phyloP scores from a whole-genome alignment of 2,113 vertebrate species.

The Myrmecophaga tridactyla region DNA sequence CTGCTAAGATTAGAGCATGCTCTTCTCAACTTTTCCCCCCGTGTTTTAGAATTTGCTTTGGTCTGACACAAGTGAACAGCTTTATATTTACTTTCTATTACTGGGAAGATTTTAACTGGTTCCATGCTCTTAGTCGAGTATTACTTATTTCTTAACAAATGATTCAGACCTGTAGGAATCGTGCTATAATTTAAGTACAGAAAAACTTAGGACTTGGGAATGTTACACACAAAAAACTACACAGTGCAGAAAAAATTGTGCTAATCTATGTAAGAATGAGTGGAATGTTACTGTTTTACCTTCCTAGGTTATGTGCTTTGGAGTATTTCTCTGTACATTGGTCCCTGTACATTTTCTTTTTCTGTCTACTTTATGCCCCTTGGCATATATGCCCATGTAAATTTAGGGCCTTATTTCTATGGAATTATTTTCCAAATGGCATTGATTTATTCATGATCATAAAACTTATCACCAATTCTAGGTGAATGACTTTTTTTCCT shows the following conservation, averaged over 20 bases:
- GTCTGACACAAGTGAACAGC: not conserved
- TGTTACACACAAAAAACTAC: not conserved
- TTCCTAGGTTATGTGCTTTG: not conserved
- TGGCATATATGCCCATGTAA: not conserved
- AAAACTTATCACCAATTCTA: not conserved
- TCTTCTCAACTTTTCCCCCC: not conserved
- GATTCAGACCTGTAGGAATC: not conserved
- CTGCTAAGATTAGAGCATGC: slow-evolving; percentile 27
- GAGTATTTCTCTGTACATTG: not conserved
- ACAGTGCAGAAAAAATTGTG: not conserved
- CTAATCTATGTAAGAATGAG: not conserved
- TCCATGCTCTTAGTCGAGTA: not conserved
- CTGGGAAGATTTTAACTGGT: slow-evolving; percentile 42
- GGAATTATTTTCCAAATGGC: not conserved
- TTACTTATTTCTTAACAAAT: slow-evolving; percentile 31
- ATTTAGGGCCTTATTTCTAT: not conserved
- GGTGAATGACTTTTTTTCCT: not conserved
- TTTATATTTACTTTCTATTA: slow-evolving; percentile 39
- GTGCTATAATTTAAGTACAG: not conserved
- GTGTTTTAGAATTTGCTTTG: slow-evolving; percentile 31
- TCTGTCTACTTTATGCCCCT: not conserved
- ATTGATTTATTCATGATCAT: not conserved
- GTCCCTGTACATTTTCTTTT: not conserved
- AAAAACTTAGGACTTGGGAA: not conserved
- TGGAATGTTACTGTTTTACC: not conserved